phyloP scores from a whole-genome alignment of 2,888 invertebrate genomes.

The Panzeria rudis region DNA sequence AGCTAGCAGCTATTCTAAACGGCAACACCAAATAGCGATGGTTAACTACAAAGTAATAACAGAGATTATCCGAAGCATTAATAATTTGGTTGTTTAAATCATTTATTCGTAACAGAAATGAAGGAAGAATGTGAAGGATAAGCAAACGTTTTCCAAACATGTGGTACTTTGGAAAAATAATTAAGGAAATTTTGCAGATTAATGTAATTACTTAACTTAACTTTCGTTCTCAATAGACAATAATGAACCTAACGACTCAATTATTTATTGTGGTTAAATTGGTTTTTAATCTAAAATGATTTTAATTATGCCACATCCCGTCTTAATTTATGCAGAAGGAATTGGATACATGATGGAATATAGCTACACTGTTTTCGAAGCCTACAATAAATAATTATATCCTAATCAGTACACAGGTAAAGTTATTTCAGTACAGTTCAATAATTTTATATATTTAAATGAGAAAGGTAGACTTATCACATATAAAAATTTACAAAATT shows the following conservation, averaged over 20 bases:
- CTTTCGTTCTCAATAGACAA: neutral
- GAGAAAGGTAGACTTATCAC: too few species aligned
- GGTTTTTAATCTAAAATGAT: too few species aligned
- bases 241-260: neutral
- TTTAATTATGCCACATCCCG: too few species aligned
- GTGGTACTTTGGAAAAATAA: neutral
- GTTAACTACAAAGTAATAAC: slow-evolving; percentile 61
- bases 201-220: neutral
- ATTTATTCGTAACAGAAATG: slow-evolving; percentile 2
- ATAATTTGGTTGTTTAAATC: slow-evolving; percentile 45
- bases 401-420: too few species aligned
- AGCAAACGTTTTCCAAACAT: neutral
- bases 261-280: neutral
- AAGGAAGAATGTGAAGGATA: neutral
- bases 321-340: too few species aligned
- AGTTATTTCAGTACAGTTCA: too few species aligned
- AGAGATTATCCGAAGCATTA: slow-evolving; percentile 54
- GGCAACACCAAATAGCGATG: slow-evolving; percentile 13
- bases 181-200: neutral
- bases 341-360: too few species aligned
- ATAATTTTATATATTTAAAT: too few species aligned
- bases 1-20: slow-evolving; percentile 1
- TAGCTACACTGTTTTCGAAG: too few species aligned
- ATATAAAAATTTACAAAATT: too few species aligned
- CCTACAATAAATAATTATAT: too few species aligned